Evolutionary conservation across 2,113 vertebrate genomes (phyloP), one percentile per base, ranked within the genome.

Genomic region (Siniperca chuatsi): DNA sequence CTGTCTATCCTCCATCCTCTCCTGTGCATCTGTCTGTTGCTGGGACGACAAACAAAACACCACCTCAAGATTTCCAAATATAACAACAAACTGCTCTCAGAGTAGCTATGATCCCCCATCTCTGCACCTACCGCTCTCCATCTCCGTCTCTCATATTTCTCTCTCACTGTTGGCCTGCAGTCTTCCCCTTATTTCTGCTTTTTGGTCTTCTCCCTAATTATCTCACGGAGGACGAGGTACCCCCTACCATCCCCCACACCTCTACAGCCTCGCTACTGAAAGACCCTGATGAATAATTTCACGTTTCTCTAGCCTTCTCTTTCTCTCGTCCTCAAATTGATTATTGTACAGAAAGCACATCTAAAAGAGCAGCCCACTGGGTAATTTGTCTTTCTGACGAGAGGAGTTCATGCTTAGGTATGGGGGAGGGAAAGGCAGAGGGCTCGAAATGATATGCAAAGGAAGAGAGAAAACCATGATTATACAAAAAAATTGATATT

Each of bases 201-300:
- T 90, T 90, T 80, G 80, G 91, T 88, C 82, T 81, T 90, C 90
- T 89, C 85, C 90, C 90, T 94, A 93, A 93, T 94, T 94, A 94
- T 92, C 90, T 91, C 62, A 25, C 20, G 54, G 88, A 90, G 90
- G 87, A 81, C 74, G 77, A 89, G 87, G 88, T 92, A 92, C 92
- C 78, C 87, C 55, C 66, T 65, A 88, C 93, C 93, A 91, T 90
- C 94, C 92, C 91, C 94, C 91, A 61, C 87, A 85, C 71, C 75
- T 90, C 83, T 33, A 54, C 82, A 75, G 61, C 75, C 33, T 55
- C 2, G 50, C 85, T 69, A 86, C 70, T 67, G 87, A 93, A 87
- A 93, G 87, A 87, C 90, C 90, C 82, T 89, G 92, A 96, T 95
- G 92, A 96, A 95, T 95, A 94, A 96, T 95, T 96, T 94, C 92